A percentile compares a stretch with the other conserved stretches of the same genome.
Evolutionary conservation across 1,140 invertebrate genomes (phyloP).

Genomic region (Drosophila cardini): DNA sequence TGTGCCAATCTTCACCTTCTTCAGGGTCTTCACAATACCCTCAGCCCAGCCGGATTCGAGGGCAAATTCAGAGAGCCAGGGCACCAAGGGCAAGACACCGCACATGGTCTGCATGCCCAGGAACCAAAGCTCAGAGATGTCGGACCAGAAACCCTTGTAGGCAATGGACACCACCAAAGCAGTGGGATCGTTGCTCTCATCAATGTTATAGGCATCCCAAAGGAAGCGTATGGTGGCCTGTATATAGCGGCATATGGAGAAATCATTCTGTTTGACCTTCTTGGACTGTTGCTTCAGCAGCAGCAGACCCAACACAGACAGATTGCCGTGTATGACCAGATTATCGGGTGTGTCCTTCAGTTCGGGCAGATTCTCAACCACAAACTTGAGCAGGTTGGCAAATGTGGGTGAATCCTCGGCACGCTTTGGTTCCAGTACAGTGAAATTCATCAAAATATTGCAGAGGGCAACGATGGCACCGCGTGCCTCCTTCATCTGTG

Average conservation of each 20-base stretch:
- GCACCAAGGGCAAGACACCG: slow-evolving; percentile 90
- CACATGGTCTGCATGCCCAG: slow-evolving; percentile 96
- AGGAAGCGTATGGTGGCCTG: slow-evolving; percentile 94
- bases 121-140: slow-evolving; percentile 96
- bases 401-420: slow-evolving; percentile 92
- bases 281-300: slow-evolving; percentile 93
- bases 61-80: slow-evolving; percentile 95
- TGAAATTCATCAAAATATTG: slow-evolving; percentile 96
- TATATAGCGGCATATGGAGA: slow-evolving; percentile 94
- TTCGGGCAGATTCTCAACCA: slow-evolving; percentile 94
- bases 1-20: slow-evolving; percentile 92
- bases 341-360: slow-evolving; percentile 93
- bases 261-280: slow-evolving; percentile 93
- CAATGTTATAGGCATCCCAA: slow-evolving; percentile 96
- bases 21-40: slow-evolving; percentile 92
- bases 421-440: slow-evolving; percentile 93
- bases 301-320: slow-evolving; percentile 92
- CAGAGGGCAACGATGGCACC: slow-evolving; percentile 94
- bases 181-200: slow-evolving; percentile 93
- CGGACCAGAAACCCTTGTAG: slow-evolving; percentile 95
- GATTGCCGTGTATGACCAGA: slow-evolving; percentile 92
- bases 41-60: slow-evolving; percentile 96
- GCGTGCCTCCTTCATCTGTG: slow-evolving; percentile 93
- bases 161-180: slow-evolving; percentile 92
- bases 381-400: slow-evolving; percentile 92